phyloP scores from a whole-genome alignment of 2,888 invertebrate species.

The Corbicula japonica region DNA sequence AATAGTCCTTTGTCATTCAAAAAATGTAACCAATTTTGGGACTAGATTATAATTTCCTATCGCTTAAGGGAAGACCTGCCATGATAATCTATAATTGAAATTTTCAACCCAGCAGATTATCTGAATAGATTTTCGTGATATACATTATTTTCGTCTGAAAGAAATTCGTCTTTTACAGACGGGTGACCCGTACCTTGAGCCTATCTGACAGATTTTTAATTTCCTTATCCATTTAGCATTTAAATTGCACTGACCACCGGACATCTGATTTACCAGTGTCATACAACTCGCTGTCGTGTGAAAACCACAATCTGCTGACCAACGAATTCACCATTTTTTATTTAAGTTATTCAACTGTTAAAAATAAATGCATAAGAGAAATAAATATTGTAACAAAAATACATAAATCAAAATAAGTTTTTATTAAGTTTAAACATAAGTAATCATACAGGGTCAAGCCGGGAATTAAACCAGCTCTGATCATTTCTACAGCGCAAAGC shows the following conservation, averaged over 20 bases:
- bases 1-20: conserved; percentile 36
- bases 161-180: conserved; percentile 28
- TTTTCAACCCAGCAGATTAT: conserved; percentile 60
- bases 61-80: conserved; percentile 42
- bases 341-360: no score
- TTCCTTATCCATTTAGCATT: conserved; percentile 40
- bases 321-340: no score
- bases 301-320: conserved; percentile 18
- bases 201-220: conserved; percentile 53
- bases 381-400: no score
- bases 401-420: no score
- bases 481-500: no score
- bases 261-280: conserved; percentile 15
- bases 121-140: conserved; percentile 50
- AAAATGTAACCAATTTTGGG: conserved; percentile 41
- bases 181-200: conserved; percentile 12
- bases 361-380: no score
- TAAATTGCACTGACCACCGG: conserved; percentile 36
- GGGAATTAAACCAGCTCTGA: no score
- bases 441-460: no score
- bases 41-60: conserved; percentile 47
- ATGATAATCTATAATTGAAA: conserved; percentile 66
- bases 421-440: no score
- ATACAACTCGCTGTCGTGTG: conserved; percentile 12
- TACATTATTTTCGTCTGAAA: conserved; percentile 30